Base-by-base conservation (phyloP, 2,113 vertebrate species). In the Nothobranchius furzeri region DNA sequence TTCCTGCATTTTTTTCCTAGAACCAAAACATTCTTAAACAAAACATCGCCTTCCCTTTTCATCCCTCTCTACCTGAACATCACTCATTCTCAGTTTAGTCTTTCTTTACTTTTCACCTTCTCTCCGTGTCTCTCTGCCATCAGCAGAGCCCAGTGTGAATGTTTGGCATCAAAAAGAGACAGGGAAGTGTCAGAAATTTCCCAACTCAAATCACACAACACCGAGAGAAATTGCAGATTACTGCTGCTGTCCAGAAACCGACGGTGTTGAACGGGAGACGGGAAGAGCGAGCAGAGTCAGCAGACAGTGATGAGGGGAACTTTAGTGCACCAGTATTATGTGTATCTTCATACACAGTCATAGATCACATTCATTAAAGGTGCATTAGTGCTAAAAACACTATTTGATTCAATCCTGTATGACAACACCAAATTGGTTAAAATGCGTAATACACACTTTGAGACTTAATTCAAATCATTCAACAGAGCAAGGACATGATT, bases 131-230 rank as follows among this genome's bases (percentile, higher is more conserved):
- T 73, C 46, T 68, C 40, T 46, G 17, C 76, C 73, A 75, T 87
- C 82, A 72, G 71, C 52, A 56, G 36, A 0, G 62, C 30, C 73
- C 69, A 55, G 71, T 73, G 73, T 72, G 64, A 76, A 46, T 49
- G 80, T 76, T 75, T 84, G 85, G 75, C 78, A 60, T 73, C 58
- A 60, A 51, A 54, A 30, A 4, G 64, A 78, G 72, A 65, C 53
- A 65, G 67, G 67, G 50, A 66, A 50, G 75, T 82, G 76, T 79
- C 82, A 75, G 56, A 85, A 77, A 83, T 65, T 61, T 86, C 74
- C 55, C 63, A 59, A 59, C 76, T 81, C 70, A 70, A 85, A 80
- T 68, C 75, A 68, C 59, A 61, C 66, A 73, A 81, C 73, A 25
- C 67, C 42, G 80, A 60, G 68, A 69, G 73, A 79, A 71, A 68